These are phyloP conservation scores for Taphrorychus bicolor DNA, from an alignment of 2,888 invertebrate species.

Conservation along the genomic window DNA sequence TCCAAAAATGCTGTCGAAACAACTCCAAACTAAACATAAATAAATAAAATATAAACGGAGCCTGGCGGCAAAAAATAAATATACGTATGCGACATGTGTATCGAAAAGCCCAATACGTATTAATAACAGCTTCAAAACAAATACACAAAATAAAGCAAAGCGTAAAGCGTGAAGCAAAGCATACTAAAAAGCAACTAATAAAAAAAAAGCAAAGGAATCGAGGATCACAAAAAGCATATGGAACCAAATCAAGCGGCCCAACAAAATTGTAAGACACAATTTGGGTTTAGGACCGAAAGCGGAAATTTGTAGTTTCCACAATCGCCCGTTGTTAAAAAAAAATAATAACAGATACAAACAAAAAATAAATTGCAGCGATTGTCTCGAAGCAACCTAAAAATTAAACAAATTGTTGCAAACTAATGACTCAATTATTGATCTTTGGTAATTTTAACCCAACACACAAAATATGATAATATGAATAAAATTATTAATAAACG, in stretches of 20 bases:
- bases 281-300: background rate
- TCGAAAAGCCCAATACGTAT: constrained; percentile 9
- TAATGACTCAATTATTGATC: background rate
- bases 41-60: constrained; percentile 45
- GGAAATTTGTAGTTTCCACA: background rate
- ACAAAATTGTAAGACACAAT: constrained; percentile 14
- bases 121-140: constrained; percentile 19
- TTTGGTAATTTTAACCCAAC: background rate
- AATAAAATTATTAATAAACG: too few species aligned
- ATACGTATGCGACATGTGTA: constrained; percentile 31
- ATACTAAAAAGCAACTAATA: constrained; percentile 48
- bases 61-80: constrained; percentile 25
- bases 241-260: constrained; percentile 35
- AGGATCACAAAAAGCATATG: constrained; percentile 39
- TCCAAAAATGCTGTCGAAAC: constrained; percentile 55
- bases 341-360: constrained; percentile 18
- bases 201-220: constrained; percentile 46
- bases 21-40: too few species aligned
- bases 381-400: constrained; percentile 36
- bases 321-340: constrained; percentile 1
- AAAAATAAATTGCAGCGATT: constrained; percentile 22
- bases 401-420: background rate
- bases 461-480: too few species aligned
- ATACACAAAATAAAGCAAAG: constrained; percentile 42
- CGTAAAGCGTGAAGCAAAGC: constrained; percentile 48